Evolutionary conservation across 1,140 invertebrate species (phyloP).

Genomic region (Drosophila gunungcola): DNA sequence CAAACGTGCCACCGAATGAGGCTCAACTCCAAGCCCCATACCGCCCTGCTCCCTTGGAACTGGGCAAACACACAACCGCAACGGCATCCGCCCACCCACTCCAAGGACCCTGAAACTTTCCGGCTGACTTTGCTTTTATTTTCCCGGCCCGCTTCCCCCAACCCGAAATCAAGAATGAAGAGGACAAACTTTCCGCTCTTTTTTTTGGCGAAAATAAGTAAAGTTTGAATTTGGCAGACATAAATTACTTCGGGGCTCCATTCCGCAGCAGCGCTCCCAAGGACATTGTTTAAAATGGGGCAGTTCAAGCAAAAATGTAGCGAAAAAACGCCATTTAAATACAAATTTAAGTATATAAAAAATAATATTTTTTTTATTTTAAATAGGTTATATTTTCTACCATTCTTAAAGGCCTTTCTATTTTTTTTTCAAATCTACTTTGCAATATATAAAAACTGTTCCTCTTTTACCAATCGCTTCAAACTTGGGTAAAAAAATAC

Average conservation of each 20-base stretch:
- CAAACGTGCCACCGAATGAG: constrained; percentile 82
- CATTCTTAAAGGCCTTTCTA: no score
- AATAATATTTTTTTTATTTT: no score
- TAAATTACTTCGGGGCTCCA: constrained; percentile 54
- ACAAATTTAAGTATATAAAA: no score
- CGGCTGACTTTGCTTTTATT: constrained; percentile 64
- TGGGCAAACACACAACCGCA: constrained; percentile 49
- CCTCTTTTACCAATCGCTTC: no score
- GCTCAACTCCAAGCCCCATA: constrained; percentile 20
- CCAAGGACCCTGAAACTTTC: constrained; percentile 50
- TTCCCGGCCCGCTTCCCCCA: constrained; percentile 19
- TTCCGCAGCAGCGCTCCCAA: neutral
- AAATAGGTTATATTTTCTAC: no score
- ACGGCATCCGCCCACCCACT: constrained; percentile 68
- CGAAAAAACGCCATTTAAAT: no score
- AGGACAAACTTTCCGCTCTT: constrained; percentile 35
- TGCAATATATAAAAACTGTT: no score
- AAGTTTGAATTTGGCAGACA: constrained; percentile 78
- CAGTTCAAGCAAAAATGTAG: neutral
- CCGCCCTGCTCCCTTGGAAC: neutral
- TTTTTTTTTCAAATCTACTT: no score
- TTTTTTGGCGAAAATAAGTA: constrained; percentile 63
- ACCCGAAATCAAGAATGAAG: constrained; percentile 42
- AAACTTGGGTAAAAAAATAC: no score
- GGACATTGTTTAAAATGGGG: neutral